These are phyloP conservation scores for Cheirogaleus medius DNA, from an alignment of 2,113 vertebrate genomes.

Conservation along the genomic window DNA sequence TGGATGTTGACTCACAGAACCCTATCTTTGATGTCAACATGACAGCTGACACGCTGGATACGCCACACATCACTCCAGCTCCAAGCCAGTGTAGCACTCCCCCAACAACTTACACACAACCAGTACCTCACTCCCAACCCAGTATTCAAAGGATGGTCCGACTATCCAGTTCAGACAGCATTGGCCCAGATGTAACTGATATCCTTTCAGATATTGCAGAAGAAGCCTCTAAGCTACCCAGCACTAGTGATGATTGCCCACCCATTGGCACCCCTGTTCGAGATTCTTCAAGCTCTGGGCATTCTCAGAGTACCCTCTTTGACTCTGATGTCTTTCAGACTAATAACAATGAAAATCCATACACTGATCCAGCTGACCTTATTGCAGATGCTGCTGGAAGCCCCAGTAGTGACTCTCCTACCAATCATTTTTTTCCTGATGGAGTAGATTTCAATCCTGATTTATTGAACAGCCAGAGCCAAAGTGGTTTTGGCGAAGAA, in stretches of 20 bases:
- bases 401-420: constrained; percentile 93
- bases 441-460: constrained; percentile 97
- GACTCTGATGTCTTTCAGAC: constrained; percentile 97
- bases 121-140: constrained; percentile 86
- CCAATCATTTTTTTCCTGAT: constrained; percentile 95
- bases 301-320: constrained; percentile 95
- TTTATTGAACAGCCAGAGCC: constrained; percentile 92
- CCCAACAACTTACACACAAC: constrained; percentile 89
- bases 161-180: constrained; percentile 97
- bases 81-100: constrained; percentile 98
- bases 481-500: constrained; percentile 91
- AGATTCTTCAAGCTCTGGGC: constrained; percentile 97
- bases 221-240: constrained; percentile 92
- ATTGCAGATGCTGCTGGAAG: constrained; percentile 95
- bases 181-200: constrained; percentile 96
- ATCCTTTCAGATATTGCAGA: constrained; percentile 98
- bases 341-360: constrained; percentile 95
- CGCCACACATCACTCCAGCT: constrained; percentile 97
- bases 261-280: constrained; percentile 95
- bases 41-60: constrained; percentile 94
- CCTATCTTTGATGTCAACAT: constrained; percentile 98
- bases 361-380: constrained; percentile 95
- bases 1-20: constrained; percentile 98
- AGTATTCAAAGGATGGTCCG: constrained; percentile 92
- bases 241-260: constrained; percentile 91